phyloP scores from a whole-genome alignment of 2,113 vertebrate species.

The Craseonycteris thonglongyai region DNA sequence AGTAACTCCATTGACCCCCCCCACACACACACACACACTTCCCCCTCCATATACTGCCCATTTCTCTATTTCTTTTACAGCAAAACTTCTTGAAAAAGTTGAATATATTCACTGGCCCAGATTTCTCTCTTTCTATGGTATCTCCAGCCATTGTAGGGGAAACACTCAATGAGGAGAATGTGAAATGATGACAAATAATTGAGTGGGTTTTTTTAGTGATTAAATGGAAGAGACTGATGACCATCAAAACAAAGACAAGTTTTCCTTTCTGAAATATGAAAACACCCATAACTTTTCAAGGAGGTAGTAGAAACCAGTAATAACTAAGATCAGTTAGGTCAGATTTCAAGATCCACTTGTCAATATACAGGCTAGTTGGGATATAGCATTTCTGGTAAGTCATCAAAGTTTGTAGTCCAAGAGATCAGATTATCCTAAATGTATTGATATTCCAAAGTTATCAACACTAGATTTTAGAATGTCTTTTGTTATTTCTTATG shows the following conservation, averaged over 20 bases:
- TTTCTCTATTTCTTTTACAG: not conserved
- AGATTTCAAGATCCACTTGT: not conserved
- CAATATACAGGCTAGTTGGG: not conserved
- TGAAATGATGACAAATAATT: not conserved
- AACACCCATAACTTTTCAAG: not conserved
- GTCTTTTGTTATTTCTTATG: not conserved
- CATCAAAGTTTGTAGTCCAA: not conserved
- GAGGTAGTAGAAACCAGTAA: not conserved
- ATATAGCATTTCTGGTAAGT: not conserved
- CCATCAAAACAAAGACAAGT: not conserved
- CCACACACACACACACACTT: no score
- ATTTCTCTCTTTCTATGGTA: not conserved
- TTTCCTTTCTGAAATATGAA: not conserved
- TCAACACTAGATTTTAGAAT: not conserved
- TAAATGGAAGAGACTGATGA: not conserved
- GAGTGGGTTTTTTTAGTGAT: not conserved
- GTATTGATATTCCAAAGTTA: not conserved
- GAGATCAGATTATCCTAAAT: not conserved
- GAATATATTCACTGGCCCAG: not conserved
- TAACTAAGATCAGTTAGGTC: not conserved
- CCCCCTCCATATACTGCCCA: not conserved
- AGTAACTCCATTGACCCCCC: not conserved
- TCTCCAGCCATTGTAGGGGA: not conserved
- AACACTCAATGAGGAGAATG: not conserved
- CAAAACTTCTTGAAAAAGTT: not conserved